Conservation (phyloP, 2,113 vertebrate species). For the Macroglossus sobrinus region DNA sequence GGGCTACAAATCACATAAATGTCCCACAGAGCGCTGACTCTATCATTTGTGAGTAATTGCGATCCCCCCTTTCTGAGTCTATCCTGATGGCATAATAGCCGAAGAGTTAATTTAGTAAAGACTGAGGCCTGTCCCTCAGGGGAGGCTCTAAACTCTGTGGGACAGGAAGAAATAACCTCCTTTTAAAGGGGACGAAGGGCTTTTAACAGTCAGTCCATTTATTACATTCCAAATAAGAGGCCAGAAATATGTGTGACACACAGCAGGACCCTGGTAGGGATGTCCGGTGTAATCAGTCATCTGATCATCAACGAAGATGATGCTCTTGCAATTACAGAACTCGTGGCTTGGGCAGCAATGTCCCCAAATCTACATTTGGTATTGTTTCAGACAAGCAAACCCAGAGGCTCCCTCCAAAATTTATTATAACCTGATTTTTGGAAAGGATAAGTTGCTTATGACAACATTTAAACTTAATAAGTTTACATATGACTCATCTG, state of each 20-base stretch:
- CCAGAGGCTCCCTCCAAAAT: constrained; percentile 14
- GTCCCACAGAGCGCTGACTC: neutral
- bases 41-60: neutral
- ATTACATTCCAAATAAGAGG: neutral
- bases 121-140: neutral
- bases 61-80: neutral
- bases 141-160: neutral
- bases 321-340: neutral
- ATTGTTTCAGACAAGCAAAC: constrained; percentile 28
- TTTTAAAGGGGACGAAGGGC: neutral
- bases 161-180: constrained; percentile 32
- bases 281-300: neutral
- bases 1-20: constrained; percentile 28
- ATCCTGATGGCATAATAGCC: neutral
- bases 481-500: constrained; percentile 40
- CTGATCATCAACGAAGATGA: neutral
- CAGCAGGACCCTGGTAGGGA: neutral
- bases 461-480: constrained; percentile 48
- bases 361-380: neutral
- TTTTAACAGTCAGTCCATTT: neutral
- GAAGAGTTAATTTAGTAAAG: constrained; percentile 41
- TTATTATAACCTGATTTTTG: constrained; percentile 41
- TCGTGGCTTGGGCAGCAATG: neutral
- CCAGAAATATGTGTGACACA: neutral
- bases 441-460: constrained; percentile 52